Evolutionary conservation across 2,797 vertebrate genomes (phyloP).

Genomic region (Dallia pectoralis): DNA sequence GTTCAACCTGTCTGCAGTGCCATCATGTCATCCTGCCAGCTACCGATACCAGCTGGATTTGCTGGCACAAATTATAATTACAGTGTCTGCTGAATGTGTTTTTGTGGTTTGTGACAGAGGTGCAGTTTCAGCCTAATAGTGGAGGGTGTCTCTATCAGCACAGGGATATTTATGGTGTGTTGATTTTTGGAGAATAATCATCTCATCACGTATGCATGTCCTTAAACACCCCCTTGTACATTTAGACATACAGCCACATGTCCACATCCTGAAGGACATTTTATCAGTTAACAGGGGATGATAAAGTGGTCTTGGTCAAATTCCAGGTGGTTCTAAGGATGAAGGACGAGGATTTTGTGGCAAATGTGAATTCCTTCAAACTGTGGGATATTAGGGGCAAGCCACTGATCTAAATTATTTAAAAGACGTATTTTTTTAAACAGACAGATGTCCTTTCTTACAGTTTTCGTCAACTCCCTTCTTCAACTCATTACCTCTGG

Average conservation of each 20-base stretch:
- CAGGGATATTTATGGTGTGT: not conserved
- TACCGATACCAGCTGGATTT: constrained; percentile 10
- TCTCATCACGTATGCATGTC: not conserved
- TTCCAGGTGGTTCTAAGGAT: not conserved
- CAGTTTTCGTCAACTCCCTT: too few relatives aligned
- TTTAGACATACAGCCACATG: not conserved
- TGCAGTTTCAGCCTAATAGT: constrained; percentile 6
- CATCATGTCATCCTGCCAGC: not conserved
- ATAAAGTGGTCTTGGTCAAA: not conserved
- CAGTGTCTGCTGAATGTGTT: constrained; percentile 28
- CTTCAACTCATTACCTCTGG: not conserved
- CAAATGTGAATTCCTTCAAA: not conserved
- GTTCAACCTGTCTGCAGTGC: not conserved
- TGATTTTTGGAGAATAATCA: constrained; percentile 3
- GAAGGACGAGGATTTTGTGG: constrained; percentile 1
- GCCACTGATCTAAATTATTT: too few relatives aligned
- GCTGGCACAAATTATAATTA: constrained; percentile 23
- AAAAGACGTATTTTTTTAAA: too few relatives aligned
- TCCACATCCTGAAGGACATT: not conserved
- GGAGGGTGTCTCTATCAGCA: constrained; percentile 17
- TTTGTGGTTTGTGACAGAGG: constrained; percentile 28
- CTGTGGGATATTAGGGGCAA: too few relatives aligned
- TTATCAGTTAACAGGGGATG: constrained; percentile 14
- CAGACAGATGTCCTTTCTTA: too few relatives aligned
- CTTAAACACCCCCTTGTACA: not conserved